Base-by-base conservation (phyloP, 2,888 invertebrate genomes). In the Cheilosia vulpina region DNA sequence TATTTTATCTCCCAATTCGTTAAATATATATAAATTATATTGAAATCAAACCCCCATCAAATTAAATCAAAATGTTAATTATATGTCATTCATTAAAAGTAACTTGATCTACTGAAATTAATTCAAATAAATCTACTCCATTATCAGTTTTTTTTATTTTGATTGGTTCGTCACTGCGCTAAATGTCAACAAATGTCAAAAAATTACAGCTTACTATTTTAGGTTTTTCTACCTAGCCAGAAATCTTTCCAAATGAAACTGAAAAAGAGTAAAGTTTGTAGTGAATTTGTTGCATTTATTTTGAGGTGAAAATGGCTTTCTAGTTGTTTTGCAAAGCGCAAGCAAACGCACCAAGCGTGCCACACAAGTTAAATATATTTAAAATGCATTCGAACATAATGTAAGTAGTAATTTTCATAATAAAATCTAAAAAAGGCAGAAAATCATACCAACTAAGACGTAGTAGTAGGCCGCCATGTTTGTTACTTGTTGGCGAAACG, bases 231-330 rank as follows among this genome's bases (percentile, higher is more conserved):
- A 47, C 65, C 41, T 11, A 75, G 7, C 41, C 62, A 77, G 31
- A 87, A 88, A 88, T 89, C 89, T 89, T 89, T 90, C 88, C 90
- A 88, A 90, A 91, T 91, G 92, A 90, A 90, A 91, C 89, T 90
- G 88, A 91, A 91, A 89, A 90, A 90, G 89, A 83, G 88, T 87
- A 87, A 89, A 89, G 85, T 89, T 89, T 89, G 87, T 84, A 65
- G 85, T 85, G 89, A 88, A 87, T 88, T 88, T 90, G 87, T 87
- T 88, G 90, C 90, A 90, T 90, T 91, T 90, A 90, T 91, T 88
- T 90, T 89, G 93, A 94, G 93, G 93, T 94, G 94, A 94, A 93
- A 94, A 96, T 96, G 95, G 95, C 94, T 94, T 94, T 94, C 94
- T 96, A 96, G 95, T 94, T 93, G 92, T 87, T 89, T 89, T 89